phyloP scores from a whole-genome alignment of 2,113 vertebrate genomes.

The Brienomyrus longianalis region DNA sequence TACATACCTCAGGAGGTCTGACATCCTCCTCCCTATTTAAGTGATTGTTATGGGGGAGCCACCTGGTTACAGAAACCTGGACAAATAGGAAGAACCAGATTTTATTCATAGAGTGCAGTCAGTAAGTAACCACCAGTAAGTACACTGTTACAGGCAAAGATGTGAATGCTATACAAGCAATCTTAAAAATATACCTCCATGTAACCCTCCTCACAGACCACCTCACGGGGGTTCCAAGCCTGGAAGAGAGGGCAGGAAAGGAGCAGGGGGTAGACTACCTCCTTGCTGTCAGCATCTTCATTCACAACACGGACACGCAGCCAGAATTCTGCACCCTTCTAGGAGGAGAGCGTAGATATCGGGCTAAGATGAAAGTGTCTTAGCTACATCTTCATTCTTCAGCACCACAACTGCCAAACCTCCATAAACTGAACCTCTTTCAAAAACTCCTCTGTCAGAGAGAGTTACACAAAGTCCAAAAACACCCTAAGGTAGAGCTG shows the following conservation, averaged over 20 bases:
- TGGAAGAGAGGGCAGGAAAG: conserved; percentile 28
- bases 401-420: neutral
- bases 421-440: neutral
- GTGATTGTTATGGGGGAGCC: neutral
- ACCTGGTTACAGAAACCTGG: neutral
- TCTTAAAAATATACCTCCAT: conserved; percentile 29
- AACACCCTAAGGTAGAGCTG: too few relatives aligned
- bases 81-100: neutral
- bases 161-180: neutral
- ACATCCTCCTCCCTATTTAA: neutral
- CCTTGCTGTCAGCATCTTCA: neutral
- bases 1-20: neutral
- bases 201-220: conserved; percentile 40
- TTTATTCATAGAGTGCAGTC: neutral
- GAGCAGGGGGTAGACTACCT: conserved; percentile 22
- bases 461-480: neutral
- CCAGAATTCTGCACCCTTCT: conserved; percentile 31
- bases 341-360: neutral
- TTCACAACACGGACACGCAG: conserved; percentile 35
- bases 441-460: neutral
- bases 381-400: neutral
- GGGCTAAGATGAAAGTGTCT: neutral
- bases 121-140: neutral
- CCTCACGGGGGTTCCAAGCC: conserved; percentile 33
- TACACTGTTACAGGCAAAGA: neutral